Evolutionary conservation across 1,140 invertebrate genomes (phyloP), one percentile per base, ranked within the genome.

Genomic region (Aethina tumida): DNA sequence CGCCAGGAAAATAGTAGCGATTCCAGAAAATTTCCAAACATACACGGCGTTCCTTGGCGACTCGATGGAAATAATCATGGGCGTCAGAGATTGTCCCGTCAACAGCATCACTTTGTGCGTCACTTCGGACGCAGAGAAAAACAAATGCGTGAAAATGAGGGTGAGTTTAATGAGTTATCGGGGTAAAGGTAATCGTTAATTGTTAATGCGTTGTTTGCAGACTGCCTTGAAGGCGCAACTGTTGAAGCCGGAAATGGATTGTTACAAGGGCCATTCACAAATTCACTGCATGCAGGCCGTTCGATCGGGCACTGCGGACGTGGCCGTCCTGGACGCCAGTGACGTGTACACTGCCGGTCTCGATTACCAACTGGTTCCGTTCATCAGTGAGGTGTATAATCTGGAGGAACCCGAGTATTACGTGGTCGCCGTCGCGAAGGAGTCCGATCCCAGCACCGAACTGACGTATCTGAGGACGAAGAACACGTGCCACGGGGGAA

Each of bases 81-180:
- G 72, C 9, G 70, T 92, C 3, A 67, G 83, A 31, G 71, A 79
- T 30, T 95, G 90, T 63, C 81, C 87, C 0, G 78, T 93, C 4
- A 70, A 75, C 18, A 64, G 70, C 13, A 86, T 92, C 65, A 81
- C 73, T 1, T 53, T 95, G 4, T 97, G 94, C 62, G 84, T 97
- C 5, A 92, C 90, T 1, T 96, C 92, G 1, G 77, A 88, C 29
- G 70, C 77, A 0, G 94, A 97, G 65, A 73, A 87, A 63, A 77
- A 82, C 16, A 98, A 98, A 67, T 98, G 94, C 62, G 64, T 85
- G 19, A 85, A 85, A 63, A 97, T 98, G 93, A 86, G 77, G 69
- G 88, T 93, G 41, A 37, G 36, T 14, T 32, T 32, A 4, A 32
- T 13, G 15, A 13, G 15, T 17, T 32, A 5, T 7, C 16, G 6